Conservation (phyloP, 1,140 invertebrate species). For the Diprion similis region DNA sequence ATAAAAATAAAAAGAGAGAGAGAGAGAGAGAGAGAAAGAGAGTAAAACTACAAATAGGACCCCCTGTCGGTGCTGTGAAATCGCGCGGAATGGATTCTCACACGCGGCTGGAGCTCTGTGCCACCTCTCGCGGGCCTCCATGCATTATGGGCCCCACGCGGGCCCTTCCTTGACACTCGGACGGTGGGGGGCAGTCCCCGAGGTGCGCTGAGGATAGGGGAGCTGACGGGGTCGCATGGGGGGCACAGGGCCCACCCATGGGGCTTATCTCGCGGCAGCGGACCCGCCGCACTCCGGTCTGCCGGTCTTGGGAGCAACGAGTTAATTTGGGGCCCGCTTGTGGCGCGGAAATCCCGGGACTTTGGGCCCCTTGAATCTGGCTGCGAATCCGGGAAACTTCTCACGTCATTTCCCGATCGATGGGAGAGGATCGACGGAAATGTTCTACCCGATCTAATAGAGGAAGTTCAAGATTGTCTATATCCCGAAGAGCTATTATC, state of each 20-base stretch:
- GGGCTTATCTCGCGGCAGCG: constrained; percentile 43
- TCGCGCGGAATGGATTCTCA: constrained; percentile 58
- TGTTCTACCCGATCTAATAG: no score
- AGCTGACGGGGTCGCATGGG: constrained; percentile 9
- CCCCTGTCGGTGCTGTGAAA: constrained; percentile 53
- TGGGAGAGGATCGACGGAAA: no score
- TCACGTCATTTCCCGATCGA: no score
- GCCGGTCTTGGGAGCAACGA: not conserved
- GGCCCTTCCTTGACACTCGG: not conserved
- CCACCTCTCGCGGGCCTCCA: constrained; percentile 47
- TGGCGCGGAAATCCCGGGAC: no score
- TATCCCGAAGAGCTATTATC: no score
- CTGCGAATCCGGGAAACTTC: no score
- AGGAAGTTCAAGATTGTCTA: no score
- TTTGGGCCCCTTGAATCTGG: no score
- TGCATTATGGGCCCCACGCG: constrained; percentile 29
- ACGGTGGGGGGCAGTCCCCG: not conserved
- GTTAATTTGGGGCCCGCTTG: not conserved
- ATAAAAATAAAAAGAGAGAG: not conserved
- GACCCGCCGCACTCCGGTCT: not conserved
- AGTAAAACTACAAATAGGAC: constrained; percentile 26
- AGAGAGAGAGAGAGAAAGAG: not conserved
- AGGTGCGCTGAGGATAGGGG: constrained; percentile 29
- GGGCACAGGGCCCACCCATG: constrained; percentile 45
- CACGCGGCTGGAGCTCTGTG: constrained; percentile 55